A percentile compares a stretch with the other conserved stretches of the same genome.
phyloP scores from a whole-genome alignment of 2,888 invertebrate species.

The Tinea semifulvella region DNA sequence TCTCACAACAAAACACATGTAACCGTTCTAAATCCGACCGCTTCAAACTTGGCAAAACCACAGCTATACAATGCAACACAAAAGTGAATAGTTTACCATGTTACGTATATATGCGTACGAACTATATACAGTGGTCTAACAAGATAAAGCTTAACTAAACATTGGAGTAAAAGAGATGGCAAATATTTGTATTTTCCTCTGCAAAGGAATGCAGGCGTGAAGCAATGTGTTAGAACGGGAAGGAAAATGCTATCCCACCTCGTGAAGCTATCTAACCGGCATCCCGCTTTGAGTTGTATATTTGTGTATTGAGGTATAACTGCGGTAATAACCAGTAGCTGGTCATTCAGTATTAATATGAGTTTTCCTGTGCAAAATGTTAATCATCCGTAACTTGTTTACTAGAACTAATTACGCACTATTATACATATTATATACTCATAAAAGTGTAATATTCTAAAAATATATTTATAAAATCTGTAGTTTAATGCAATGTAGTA shows the following conservation, averaged over 20 bases:
- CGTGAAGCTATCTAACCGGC: constrained; percentile 34
- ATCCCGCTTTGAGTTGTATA: constrained; percentile 47
- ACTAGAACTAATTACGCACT: too few species aligned
- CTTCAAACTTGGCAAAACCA: constrained; percentile 50
- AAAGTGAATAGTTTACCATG: constrained; percentile 47
- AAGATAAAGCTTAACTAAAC: constrained; percentile 8
- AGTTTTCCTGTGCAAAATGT: constrained; percentile 1
- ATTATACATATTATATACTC: too few species aligned
- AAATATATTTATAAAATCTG: too few species aligned
- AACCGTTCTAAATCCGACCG: constrained; percentile 37
- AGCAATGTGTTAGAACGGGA: constrained; percentile 28
- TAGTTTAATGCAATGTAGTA: too few species aligned
- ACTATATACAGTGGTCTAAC: constrained; percentile 18
- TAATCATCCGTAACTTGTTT: constrained; percentile 3
- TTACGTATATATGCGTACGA: constrained; percentile 28
- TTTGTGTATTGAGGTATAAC: constrained; percentile 37
- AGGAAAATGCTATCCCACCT: constrained; percentile 26
- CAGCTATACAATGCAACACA: constrained; percentile 25
- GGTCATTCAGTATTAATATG: neutral
- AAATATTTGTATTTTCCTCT: neutral
- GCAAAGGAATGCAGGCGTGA: neutral
- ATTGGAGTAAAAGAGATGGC: constrained; percentile 6
- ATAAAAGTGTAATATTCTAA: too few species aligned
- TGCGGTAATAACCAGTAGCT: constrained; percentile 25
- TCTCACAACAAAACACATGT: constrained; percentile 34